Percentiles rank a stretch among this genome's conserved stretches.
phyloP scores from a whole-genome alignment of 1,140 invertebrate species.

The Pollicipes pollicipes region DNA sequence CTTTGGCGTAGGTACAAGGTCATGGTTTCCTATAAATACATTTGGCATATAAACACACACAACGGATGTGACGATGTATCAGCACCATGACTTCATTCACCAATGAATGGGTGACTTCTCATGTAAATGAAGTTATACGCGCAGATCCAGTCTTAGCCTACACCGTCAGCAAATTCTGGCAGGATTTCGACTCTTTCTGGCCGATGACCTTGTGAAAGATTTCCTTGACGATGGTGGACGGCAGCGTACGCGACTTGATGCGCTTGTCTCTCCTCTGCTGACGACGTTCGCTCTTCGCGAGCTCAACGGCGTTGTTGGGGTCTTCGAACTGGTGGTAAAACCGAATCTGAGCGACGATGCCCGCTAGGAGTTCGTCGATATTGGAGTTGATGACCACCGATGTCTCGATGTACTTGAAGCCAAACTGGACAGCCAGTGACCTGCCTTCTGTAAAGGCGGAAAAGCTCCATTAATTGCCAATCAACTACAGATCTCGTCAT shows the following conservation, averaged over 20 bases:
- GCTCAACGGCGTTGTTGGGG: not conserved
- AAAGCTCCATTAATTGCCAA: no score
- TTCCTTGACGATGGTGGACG: not conserved
- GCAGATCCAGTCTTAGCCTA: no score
- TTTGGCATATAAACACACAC: no score
- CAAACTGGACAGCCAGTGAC: conserved; percentile 57
- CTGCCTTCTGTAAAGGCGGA: not conserved
- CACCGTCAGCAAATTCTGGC: no score
- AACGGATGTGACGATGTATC: no score
- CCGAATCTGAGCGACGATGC: conserved; percentile 69
- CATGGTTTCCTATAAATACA: no score
- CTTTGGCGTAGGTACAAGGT: no score
- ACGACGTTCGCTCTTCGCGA: not conserved
- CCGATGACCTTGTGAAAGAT: not conserved
- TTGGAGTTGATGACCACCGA: conserved; percentile 82
- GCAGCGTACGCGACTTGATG: not conserved
- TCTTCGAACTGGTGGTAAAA: conserved; percentile 36
- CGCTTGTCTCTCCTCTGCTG: not conserved
- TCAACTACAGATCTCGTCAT: no score
- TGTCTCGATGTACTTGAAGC: conserved; percentile 83
- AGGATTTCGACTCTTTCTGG: not conserved
- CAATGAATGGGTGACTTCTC: no score
- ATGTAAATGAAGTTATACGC: no score
- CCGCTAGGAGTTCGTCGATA: conserved; percentile 73
- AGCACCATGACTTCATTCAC: no score